Evolutionary conservation across 2,888 invertebrate species (phyloP), one percentile per base, ranked within the genome.

Genomic region (Carterocephalus palaemon): DNA sequence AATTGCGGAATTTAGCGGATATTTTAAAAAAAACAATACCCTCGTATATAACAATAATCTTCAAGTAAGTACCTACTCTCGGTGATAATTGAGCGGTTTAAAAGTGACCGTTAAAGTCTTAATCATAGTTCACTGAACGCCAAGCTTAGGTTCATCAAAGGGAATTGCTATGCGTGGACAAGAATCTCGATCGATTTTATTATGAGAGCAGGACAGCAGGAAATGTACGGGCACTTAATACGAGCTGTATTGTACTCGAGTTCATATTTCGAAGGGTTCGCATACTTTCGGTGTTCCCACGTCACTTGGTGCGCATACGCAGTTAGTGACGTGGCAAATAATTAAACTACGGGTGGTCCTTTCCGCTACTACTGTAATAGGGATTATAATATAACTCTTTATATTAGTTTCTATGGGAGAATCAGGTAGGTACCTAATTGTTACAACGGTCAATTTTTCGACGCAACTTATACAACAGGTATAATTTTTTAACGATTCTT

Each of bases 291-390:
- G 20, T 4, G 28, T 42, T 67, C 68, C 59, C 70, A 70, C 67
- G 63, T 64, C 64, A 62, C 61, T 64, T 53, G 50, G 51, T 51
- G 40, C 24, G 40, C 42, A 16, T 42, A 26, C 20, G 26, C 15
- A 19, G 26, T 34, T 15, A 36, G 56, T 66, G 67, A 71, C 63
- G 68, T 59, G 62, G 62, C 62, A 62, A 70, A 76, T 71, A 72
- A 69, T 72, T 64, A 59, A 69, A 45, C 80, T 46, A 58, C 75
- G 76, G 79, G 81, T 71, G 81, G 81, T 73, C 78, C 45, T 41
- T 53, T 51, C 37, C 23, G 42, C 49, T 37, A 48, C 54, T 48
- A 47, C 41, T 40, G 17, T 9, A 7, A 23, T 36, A 17, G 8
- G 19, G 19, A 1, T 26, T 13, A 9, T 38, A 37, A 17, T 24